Percentiles rank a stretch among this genome's conserved stretches.
Evolutionary conservation across 2,113 vertebrate species (phyloP).

Genomic region (Sinocyclocheilus maitianheensis): DNA sequence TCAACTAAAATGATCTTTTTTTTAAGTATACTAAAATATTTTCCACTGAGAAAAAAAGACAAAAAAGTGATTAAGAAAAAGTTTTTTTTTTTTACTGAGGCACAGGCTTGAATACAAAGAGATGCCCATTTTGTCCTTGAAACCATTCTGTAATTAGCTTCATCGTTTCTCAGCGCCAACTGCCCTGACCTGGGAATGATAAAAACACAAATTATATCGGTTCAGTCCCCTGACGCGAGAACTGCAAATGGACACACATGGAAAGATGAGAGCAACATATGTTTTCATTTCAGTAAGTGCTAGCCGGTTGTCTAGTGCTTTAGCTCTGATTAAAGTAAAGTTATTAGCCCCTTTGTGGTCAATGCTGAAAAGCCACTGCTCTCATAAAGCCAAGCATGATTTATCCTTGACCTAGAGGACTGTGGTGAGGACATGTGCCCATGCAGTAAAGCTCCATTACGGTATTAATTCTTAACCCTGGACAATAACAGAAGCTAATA

Average conservation of each 20-base stretch:
- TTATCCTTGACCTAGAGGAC: slow-evolving; percentile 22
- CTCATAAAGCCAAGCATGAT: slow-evolving; percentile 17
- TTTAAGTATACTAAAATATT: neutral
- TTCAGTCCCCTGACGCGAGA: slow-evolving; percentile 12
- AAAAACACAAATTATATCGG: slow-evolving; percentile 29
- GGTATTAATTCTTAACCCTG: slow-evolving; percentile 60
- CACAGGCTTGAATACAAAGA: neutral
- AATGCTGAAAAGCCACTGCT: neutral
- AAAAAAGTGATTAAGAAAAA: neutral
- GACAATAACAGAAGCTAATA: slow-evolving; percentile 16
- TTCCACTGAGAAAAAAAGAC: neutral
- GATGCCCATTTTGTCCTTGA: slow-evolving; percentile 50
- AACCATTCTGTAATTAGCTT: slow-evolving; percentile 57
- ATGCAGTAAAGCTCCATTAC: slow-evolving; percentile 69
- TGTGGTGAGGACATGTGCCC: slow-evolving; percentile 23
- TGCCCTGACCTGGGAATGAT: slow-evolving; percentile 64
- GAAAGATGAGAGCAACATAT: slow-evolving; percentile 31
- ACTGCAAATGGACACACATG: slow-evolving; percentile 30
- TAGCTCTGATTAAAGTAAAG: slow-evolving; percentile 42
- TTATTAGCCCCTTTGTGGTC: slow-evolving; percentile 26
- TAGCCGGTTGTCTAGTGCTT: slow-evolving; percentile 49
- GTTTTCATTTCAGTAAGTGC: slow-evolving; percentile 49
- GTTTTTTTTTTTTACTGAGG: slow-evolving; percentile 40
- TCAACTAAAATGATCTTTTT: neutral
- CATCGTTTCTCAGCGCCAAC: slow-evolving; percentile 64